Conservation (phyloP, 2,113 vertebrate species). For the Silurus meridionalis region DNA sequence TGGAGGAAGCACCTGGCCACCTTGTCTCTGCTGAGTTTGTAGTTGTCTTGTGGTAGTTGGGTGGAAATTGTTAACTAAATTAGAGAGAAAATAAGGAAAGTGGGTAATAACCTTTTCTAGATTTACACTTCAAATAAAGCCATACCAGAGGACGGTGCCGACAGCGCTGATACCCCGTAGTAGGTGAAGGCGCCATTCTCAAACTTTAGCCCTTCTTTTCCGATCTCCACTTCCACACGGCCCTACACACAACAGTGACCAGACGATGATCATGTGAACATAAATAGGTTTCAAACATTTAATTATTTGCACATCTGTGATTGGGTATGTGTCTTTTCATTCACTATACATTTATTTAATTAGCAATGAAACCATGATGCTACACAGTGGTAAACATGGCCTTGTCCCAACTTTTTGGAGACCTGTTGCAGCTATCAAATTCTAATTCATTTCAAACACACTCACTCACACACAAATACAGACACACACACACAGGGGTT, state of each 20-base stretch:
- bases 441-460: background rate
- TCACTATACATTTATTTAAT: background rate
- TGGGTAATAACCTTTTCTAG: background rate
- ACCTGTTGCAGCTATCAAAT: no score
- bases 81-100: background rate
- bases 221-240: slow-evolving; percentile 89
- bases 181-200: slow-evolving; percentile 92
- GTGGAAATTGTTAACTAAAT: background rate
- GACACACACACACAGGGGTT: background rate
- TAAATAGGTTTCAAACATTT: background rate
- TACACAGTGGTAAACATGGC: no score
- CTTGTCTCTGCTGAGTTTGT: background rate
- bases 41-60: background rate
- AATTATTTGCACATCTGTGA: background rate
- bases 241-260: slow-evolving; percentile 69
- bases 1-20: background rate
- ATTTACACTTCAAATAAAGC: background rate
- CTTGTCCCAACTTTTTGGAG: no score
- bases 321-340: background rate
- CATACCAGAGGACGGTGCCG: slow-evolving; percentile 82
- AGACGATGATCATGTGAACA: background rate
- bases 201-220: slow-evolving; percentile 89
- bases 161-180: slow-evolving; percentile 85
- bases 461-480: no score
- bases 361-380: background rate